Percentiles rank a stretch among this genome's conserved stretches.
These are phyloP conservation scores for Rhysida immarginata DNA, from an alignment of 1,140 invertebrate species.

Conservation along the genomic window DNA sequence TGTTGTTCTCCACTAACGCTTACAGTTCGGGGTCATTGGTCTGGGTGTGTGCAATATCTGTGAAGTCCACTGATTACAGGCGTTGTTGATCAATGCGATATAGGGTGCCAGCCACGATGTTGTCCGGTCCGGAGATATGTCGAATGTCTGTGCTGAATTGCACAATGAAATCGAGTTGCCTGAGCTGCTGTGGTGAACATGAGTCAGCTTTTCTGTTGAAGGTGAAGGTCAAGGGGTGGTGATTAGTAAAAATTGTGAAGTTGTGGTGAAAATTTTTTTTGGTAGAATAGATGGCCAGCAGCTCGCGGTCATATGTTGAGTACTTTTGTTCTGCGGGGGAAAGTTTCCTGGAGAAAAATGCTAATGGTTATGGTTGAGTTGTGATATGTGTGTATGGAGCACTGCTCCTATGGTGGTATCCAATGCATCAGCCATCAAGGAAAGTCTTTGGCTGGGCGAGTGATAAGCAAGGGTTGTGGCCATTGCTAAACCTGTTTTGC, in stretches of 20 bases:
- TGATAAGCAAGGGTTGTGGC: background rate
- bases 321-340: conserved; percentile 24
- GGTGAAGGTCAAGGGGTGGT: conserved; percentile 26
- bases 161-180: background rate
- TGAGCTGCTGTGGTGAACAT: too few relatives aligned
- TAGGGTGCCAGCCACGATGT: background rate
- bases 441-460: background rate
- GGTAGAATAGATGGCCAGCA: conserved; percentile 32
- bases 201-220: conserved; percentile 15
- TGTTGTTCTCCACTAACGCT: background rate
- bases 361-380: conserved; percentile 20
- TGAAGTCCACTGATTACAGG: background rate
- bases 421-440: background rate
- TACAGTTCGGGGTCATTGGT: too few relatives aligned
- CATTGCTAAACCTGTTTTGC: background rate
- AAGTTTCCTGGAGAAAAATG: conserved; percentile 29
- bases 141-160: background rate
- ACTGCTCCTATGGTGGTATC: conserved; percentile 4
- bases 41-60: background rate
- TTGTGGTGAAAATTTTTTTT: conserved; percentile 28
- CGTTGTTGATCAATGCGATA: background rate
- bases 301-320: conserved; percentile 30
- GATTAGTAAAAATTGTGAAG: conserved; percentile 28
- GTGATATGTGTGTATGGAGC: background rate
- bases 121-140: background rate